A percentile compares a stretch with the other conserved stretches of the same genome.
phyloP scores from a whole-genome alignment of 1,140 invertebrate genomes.

The Papilio aristodemus region DNA sequence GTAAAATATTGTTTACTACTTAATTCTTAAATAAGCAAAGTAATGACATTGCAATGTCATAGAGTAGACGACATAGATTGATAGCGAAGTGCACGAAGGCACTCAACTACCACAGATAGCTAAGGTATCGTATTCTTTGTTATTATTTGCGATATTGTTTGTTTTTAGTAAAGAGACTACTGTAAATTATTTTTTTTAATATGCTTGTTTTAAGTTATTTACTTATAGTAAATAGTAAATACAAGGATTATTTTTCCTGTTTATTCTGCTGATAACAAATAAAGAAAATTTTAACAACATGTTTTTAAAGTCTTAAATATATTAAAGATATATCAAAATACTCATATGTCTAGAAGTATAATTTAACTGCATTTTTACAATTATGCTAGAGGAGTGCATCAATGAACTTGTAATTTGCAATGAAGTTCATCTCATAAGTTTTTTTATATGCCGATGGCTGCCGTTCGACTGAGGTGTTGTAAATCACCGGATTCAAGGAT shows the following conservation, averaged over 20 bases:
- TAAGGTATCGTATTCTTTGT: not conserved
- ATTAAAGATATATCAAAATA: too few relatives aligned
- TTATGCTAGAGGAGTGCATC: not conserved
- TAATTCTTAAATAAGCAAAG: not conserved
- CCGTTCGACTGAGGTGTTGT: not conserved
- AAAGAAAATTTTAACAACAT: too few relatives aligned
- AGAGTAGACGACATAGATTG: constrained; percentile 7
- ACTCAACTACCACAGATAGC: not conserved
- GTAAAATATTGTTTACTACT: not conserved
- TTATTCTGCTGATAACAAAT: too few relatives aligned
- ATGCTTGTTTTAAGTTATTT: too few relatives aligned
- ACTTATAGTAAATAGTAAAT: too few relatives aligned
- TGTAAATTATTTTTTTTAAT: too few relatives aligned
- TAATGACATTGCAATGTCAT: constrained; percentile 1
- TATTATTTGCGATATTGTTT: too few relatives aligned
- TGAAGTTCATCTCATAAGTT: constrained; percentile 18
- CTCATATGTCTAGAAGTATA: not conserved
- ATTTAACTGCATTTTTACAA: not conserved
- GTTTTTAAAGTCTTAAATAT: too few relatives aligned
- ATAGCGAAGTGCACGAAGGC: not conserved
- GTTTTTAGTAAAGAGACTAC: too few relatives aligned
- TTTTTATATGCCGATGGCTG: constrained; percentile 18
- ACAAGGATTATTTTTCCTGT: too few relatives aligned
- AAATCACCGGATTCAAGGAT: constrained; percentile 18
- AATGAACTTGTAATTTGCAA: not conserved